phyloP scores from a whole-genome alignment of 2,797 vertebrate genomes.

The Xerus rutilus region DNA sequence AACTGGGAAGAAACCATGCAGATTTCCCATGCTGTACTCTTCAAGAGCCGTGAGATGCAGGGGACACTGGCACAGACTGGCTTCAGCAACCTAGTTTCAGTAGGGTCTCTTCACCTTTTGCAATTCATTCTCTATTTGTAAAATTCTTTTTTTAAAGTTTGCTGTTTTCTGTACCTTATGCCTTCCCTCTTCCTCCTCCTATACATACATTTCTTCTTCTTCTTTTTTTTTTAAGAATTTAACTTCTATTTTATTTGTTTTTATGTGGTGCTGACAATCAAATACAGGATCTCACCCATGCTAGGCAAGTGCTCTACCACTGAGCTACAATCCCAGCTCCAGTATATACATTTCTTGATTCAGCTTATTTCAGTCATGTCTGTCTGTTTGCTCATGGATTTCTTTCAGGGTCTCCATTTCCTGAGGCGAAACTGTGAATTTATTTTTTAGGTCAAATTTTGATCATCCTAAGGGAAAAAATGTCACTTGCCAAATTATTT shows the following conservation, averaged over 20 bases:
- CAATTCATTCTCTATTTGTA: background rate
- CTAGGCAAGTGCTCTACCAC: too few relatives aligned
- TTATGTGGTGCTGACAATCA: too few relatives aligned
- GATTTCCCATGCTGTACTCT: background rate
- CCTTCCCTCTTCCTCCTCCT: background rate
- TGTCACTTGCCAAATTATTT: background rate
- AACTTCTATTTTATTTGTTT: too few relatives aligned
- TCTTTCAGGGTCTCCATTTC: background rate
- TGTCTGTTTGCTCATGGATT: background rate
- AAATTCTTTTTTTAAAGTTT: background rate
- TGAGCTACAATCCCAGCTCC: too few relatives aligned
- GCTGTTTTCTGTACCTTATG: background rate
- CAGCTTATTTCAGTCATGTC: background rate
- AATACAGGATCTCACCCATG: too few relatives aligned
- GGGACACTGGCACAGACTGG: too few relatives aligned
- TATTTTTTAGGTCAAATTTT: background rate
- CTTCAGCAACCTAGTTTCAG: background rate
- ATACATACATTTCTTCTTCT: too few relatives aligned
- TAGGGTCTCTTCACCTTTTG: background rate
- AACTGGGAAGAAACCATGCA: background rate
- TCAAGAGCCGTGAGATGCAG: background rate
- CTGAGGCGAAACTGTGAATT: background rate
- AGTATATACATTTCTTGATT: background rate
- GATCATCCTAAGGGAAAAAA: background rate
- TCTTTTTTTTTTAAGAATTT: too few relatives aligned